phyloP scores from a whole-genome alignment of 2,113 vertebrate genomes.

The Amphilophus citrinellus region DNA sequence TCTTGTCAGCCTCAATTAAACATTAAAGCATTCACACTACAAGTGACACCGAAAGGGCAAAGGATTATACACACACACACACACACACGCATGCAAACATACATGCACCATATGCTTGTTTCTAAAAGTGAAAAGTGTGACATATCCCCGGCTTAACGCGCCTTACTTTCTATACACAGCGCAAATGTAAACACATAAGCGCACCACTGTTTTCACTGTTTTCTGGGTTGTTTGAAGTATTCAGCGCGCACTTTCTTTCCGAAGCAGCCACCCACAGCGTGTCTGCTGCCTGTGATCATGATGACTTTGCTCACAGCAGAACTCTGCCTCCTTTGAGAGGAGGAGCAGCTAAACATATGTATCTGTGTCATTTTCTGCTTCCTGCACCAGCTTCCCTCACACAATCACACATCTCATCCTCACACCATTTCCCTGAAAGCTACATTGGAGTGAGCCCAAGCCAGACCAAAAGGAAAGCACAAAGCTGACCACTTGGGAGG shows the following conservation, averaged over 20 bases:
- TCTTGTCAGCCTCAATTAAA: slow-evolving; percentile 53
- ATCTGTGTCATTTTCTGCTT: slow-evolving; percentile 62
- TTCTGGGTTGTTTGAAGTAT: background rate
- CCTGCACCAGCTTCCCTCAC: slow-evolving; percentile 21
- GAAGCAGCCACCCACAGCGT: slow-evolving; percentile 9
- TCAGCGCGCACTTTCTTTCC: background rate
- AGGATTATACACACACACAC: background rate
- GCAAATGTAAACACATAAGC: background rate
- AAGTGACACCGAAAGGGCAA: background rate
- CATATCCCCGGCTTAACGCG: background rate
- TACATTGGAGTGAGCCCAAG: slow-evolving; percentile 19
- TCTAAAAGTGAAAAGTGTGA: slow-evolving; percentile 13
- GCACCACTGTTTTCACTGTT: background rate
- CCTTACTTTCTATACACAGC: background rate
- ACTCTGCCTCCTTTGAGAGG: slow-evolving; percentile 26
- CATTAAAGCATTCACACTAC: slow-evolving; percentile 58
- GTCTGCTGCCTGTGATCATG: slow-evolving; percentile 16
- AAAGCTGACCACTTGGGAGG: slow-evolving; percentile 52
- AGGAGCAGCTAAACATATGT: slow-evolving; percentile 50
- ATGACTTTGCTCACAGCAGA: slow-evolving; percentile 20
- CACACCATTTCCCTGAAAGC: slow-evolving; percentile 27
- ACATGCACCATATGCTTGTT: background rate
- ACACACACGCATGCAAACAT: background rate
- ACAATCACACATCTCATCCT: slow-evolving; percentile 41
- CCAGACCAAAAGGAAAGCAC: slow-evolving; percentile 48